Conservation (phyloP, 2,113 vertebrate genomes). For the Aspidoscelis tigris region DNA sequence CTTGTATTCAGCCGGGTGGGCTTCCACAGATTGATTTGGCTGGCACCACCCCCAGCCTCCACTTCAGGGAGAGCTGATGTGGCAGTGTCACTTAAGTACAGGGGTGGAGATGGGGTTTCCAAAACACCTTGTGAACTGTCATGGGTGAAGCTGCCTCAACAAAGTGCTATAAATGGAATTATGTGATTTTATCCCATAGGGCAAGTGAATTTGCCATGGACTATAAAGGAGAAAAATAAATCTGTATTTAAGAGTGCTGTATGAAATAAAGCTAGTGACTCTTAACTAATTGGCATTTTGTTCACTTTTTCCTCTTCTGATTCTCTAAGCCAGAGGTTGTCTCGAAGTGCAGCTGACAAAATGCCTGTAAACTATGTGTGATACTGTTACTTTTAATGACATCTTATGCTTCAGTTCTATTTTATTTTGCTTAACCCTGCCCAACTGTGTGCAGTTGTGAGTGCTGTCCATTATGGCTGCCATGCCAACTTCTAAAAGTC, state of each 20-base stretch:
- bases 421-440: background rate
- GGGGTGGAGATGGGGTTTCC: background rate
- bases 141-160: background rate
- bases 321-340: background rate
- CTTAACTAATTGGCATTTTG: background rate
- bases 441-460: background rate
- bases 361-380: background rate
- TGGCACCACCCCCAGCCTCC: background rate
- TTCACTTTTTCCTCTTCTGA: background rate
- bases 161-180: rapidly evolving
- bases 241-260: slow-evolving; percentile 57
- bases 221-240: slow-evolving; percentile 25
- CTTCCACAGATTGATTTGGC: background rate
- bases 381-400: background rate
- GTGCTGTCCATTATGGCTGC: background rate
- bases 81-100: background rate
- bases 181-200: background rate
- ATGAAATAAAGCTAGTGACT: slow-evolving; percentile 59
- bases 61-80: background rate
- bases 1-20: background rate
- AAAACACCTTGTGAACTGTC: background rate
- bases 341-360: background rate
- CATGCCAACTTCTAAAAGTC: background rate
- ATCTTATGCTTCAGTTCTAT: background rate
- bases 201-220: slow-evolving; percentile 13